Evolutionary conservation across 64 coral and sea anemone genomes (phyloP), one percentile per base, ranked within the genome.

Genomic region (Anthopleura sola): DNA sequence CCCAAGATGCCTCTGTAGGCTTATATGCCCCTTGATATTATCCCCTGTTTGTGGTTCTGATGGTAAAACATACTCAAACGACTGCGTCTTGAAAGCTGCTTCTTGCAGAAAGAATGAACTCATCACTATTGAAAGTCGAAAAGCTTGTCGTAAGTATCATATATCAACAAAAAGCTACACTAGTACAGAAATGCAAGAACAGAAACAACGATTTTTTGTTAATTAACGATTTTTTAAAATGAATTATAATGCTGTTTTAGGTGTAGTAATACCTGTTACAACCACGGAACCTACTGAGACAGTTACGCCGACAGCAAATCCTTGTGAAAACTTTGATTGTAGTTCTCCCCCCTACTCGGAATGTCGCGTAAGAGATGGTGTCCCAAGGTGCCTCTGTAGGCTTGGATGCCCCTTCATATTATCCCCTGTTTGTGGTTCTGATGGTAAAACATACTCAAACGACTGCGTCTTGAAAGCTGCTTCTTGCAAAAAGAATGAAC

Each of bases 11-110:
- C 23, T 31, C 6, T 81, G 78, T 19, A 40, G 49, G 19, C 38
- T 44, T 53, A 26, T 20, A 8, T 81, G 78, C 21, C 38, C 78
- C 37, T 81, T 81, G 2, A 53, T 53, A 53, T 53, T 14, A 53
- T 6, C 66, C 13, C 82, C 44, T 20, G 88, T 90, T 16, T 90
- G 88, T 57, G 88, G 82, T 7, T 90, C 88, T 6, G 82, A 90
- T 46, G 80, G 60, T 3, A 75, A 51, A 38, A 78, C 66, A 6
- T 90, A 90, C 18, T 19, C 18, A 23, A 90, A 90, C 57, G 37
- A 90, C 10, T 90, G 88, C 82, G 80, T 84, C 18, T 19, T 90
- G 82, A 69, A 78, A 31, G 37, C 78, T 84, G 16, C 23, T 53
- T 81, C 88, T 7, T 90, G 88, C 49, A 31, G 77, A 56, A 77